Evolutionary conservation across 2,888 invertebrate genomes (phyloP), one percentile per base, ranked within the genome.

Genomic region (Caenorhabditis doughertyi): DNA sequence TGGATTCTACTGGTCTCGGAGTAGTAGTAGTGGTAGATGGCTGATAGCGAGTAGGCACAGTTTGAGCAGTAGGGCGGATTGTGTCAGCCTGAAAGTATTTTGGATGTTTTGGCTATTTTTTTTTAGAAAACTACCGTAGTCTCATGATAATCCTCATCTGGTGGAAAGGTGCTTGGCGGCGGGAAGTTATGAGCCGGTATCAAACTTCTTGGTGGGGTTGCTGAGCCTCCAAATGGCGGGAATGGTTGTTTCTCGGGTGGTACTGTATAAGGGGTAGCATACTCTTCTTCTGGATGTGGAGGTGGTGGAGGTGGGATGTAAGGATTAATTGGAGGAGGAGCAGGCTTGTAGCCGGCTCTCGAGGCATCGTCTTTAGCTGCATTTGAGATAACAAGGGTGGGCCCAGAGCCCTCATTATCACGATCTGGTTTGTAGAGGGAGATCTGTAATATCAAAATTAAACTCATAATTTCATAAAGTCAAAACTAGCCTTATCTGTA

Each of bases 341-440:
- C 62, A 4, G 83, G 83, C 53, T 64, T 70, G 74, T 83, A 83
- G 1, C 83, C 83, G 13, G 74, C 74, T 27, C 83, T 16, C 7
- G 65, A 53, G 5, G 83, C 83, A 35, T 83, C 83, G 23, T 83
- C 83, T 27, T 85, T 85, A 0, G 84, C 86, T 2, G 81, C 83
- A 62, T 84, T 84, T 70, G 84, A 84, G 55, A 86, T 86, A 11
- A 86, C 79, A 4, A 84, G 68, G 0, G 81, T 81, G 0, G 84
- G 84, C 0, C 82, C 79, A 13, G 71, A 53, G 9, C 74, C 79
- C 29, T 83, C 65, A n/a, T 70, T 56, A 35, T 79, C 53, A 49
- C 64, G 76, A 68, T 82, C 85, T 16, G 77, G 84, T 65, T 71
- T 84, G 82, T 80, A 84, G 39, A 77, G 74, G 3, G 77, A 84